Evolutionary conservation across 2,888 invertebrate genomes (phyloP).

Genomic region (Caenorhabditis sulstoni): DNA sequence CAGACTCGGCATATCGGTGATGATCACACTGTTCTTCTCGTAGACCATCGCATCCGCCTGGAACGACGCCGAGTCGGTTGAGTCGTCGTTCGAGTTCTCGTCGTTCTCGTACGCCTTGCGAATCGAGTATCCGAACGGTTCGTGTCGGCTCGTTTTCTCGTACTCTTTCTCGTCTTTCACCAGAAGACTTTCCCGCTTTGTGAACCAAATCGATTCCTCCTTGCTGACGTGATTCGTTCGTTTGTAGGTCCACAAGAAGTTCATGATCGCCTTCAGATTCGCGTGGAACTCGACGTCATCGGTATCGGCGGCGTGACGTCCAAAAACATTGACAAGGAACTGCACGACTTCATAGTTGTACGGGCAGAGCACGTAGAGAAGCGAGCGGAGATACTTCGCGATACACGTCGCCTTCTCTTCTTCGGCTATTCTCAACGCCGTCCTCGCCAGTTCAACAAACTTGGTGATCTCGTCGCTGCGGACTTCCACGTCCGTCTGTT

Average conservation of each 20-base stretch:
- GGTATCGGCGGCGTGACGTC: slow-evolving; percentile 17
- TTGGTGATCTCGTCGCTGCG: slow-evolving; percentile 41
- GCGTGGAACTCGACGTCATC: slow-evolving; percentile 33
- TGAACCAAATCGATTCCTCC: slow-evolving; percentile 56
- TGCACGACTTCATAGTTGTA: slow-evolving; percentile 71
- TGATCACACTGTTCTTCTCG: slow-evolving; percentile 52
- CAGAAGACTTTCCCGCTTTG: slow-evolving; percentile 39
- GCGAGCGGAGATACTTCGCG: slow-evolving; percentile 36
- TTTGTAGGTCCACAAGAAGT: slow-evolving; percentile 40
- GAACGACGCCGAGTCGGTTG: slow-evolving; percentile 3
- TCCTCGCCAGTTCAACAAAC: slow-evolving; percentile 37
- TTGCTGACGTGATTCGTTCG: slow-evolving; percentile 54
- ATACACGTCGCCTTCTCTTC: slow-evolving; percentile 22
- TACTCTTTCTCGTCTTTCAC: slow-evolving; percentile 43
- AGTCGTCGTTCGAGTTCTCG: slow-evolving; percentile 2
- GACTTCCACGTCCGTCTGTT: slow-evolving; percentile 9
- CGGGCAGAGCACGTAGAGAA: slow-evolving; percentile 65
- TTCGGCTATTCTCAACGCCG: slow-evolving; percentile 40
- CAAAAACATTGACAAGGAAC: slow-evolving; percentile 38
- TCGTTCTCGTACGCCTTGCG: slow-evolving; percentile 36
- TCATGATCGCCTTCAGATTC: slow-evolving; percentile 34
- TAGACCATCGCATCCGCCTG: slow-evolving; percentile 39
- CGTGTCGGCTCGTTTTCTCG: slow-evolving; percentile 22
- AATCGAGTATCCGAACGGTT: slow-evolving; percentile 33
- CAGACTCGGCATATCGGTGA: slow-evolving; percentile 45